Percentiles rank a stretch among this genome's conserved stretches.
Evolutionary conservation across 1,140 invertebrate genomes (phyloP).

Genomic region (Danaus plexippus): DNA sequence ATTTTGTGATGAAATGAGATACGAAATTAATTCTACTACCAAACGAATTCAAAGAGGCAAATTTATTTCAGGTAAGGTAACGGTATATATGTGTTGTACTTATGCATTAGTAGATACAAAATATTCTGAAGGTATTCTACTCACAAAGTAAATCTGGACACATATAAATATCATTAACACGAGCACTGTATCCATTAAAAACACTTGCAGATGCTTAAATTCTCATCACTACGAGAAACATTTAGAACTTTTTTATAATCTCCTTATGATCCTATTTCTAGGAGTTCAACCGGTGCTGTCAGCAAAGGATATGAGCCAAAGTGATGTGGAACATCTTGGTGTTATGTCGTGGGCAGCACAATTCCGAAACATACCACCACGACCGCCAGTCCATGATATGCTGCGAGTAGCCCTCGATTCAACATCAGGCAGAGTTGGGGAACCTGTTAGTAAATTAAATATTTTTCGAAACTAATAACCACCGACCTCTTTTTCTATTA

Average conservation of each 20-base stretch:
- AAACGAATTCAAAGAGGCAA: no score
- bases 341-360: slow-evolving; percentile 95
- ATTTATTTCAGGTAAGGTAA: no score
- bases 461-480: not conserved
- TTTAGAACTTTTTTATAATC: slow-evolving; percentile 1
- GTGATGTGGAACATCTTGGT: slow-evolving; percentile 94
- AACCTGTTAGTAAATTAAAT: slow-evolving; percentile 76
- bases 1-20: no score
- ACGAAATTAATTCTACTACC: no score
- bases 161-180: no score
- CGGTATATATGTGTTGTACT: no score
- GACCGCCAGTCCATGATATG: slow-evolving; percentile 84
- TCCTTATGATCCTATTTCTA: slow-evolving; percentile 8
- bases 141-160: no score
- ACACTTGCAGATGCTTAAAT: no score
- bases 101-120: no score
- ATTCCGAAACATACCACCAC: slow-evolving; percentile 89
- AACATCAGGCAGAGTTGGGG: slow-evolving; percentile 86
- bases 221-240: not conserved
- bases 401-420: slow-evolving; percentile 82
- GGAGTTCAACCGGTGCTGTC: slow-evolving; percentile 92
- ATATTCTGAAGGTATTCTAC: no score
- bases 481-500: not conserved
- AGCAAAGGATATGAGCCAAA: slow-evolving; percentile 94
- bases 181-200: no score